Evolutionary conservation across 2,113 vertebrate species (phyloP).

Genomic region (Gambusia affinis): DNA sequence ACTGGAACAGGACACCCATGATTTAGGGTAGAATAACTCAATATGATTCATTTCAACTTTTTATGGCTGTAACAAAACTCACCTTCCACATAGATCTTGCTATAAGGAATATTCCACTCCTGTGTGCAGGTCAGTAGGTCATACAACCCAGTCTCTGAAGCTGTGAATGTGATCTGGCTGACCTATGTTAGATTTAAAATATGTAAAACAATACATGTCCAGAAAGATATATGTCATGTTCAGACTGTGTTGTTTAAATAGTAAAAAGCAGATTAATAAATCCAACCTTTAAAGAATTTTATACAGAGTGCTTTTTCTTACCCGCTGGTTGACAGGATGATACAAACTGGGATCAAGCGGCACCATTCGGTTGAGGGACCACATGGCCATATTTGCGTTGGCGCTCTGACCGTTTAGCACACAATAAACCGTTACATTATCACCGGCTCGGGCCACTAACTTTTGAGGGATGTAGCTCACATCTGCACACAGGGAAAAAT

Average conservation of each 20-base stretch:
- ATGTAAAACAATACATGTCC: not conserved
- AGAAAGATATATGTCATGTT: not conserved
- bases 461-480: constrained; percentile 90
- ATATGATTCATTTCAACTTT: not conserved
- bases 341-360: constrained; percentile 82
- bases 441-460: constrained; percentile 80
- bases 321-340: constrained; percentile 73
- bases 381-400: constrained; percentile 80
- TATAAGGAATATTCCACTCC: constrained; percentile 80
- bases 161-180: constrained; percentile 74
- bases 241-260: not conserved
- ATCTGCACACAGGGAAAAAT: constrained; percentile 54
- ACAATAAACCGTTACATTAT: constrained; percentile 85
- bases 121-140: constrained; percentile 86
- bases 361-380: constrained; percentile 85
- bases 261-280: too few relatives aligned
- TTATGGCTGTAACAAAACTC: constrained; percentile 7
- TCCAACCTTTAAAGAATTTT: too few relatives aligned
- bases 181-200: constrained; percentile 45
- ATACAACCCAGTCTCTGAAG: constrained; percentile 81
- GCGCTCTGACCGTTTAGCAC: constrained; percentile 81
- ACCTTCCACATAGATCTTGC: constrained; percentile 75
- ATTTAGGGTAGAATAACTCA: too few relatives aligned
- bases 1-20: too few relatives aligned
- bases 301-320: constrained; percentile 54